Conservation (phyloP, 2,888 invertebrate species). For the Heliconius cydno region DNA sequence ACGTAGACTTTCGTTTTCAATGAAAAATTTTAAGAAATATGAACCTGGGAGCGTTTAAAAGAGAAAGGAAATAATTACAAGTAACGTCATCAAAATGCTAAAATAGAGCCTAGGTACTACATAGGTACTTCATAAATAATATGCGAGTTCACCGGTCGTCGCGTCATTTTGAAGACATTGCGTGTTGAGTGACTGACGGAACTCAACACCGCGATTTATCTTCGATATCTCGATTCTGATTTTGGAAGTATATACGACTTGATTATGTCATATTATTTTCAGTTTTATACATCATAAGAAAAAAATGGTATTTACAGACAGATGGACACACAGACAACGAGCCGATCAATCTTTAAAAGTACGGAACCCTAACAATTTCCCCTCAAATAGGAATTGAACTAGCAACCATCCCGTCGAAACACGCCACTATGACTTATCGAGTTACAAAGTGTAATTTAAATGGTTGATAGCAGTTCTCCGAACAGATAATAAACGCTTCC, state of each 20-base stretch:
- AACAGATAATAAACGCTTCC: not conserved
- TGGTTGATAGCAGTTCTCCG: not conserved
- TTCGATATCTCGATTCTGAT: too few relatives aligned
- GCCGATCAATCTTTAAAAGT: not conserved
- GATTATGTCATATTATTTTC: too few relatives aligned
- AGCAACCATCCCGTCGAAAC: not conserved
- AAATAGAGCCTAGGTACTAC: not conserved
- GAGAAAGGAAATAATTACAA: conserved; percentile 4
- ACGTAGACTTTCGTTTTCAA: conserved; percentile 18
- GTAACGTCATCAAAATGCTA: not conserved
- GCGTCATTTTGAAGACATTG: too few relatives aligned
- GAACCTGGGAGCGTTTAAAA: conserved; percentile 1
- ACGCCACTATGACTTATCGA: not conserved
- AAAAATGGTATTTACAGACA: too few relatives aligned
- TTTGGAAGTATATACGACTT: too few relatives aligned
- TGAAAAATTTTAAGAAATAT: not conserved
- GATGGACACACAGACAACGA: too few relatives aligned
- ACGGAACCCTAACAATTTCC: not conserved
- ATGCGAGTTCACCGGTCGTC: too few relatives aligned
- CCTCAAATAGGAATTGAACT: not conserved
- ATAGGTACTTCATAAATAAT: too few relatives aligned
- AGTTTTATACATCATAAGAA: too few relatives aligned
- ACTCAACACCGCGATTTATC: too few relatives aligned
- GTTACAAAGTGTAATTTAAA: not conserved
- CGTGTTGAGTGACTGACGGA: too few relatives aligned